Evolutionary conservation across 2,797 vertebrate species (phyloP).

Genomic region (Holocentrus rufus): DNA sequence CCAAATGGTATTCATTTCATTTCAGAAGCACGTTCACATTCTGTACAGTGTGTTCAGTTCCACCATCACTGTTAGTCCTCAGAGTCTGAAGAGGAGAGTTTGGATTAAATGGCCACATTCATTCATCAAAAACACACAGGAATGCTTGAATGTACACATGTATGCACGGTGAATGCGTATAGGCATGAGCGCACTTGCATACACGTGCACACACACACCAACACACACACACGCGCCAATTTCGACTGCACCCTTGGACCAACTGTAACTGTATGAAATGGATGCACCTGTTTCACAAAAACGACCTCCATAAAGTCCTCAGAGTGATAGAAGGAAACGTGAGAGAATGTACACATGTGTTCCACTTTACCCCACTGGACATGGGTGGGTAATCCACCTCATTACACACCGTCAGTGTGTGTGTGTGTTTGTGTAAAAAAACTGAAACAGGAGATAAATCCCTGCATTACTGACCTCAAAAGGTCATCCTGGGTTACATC

Average conservation of each 20-base stretch:
- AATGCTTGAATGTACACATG: neutral
- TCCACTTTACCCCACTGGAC: constrained; percentile 52
- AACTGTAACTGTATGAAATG: constrained; percentile 9
- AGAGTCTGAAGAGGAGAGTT: too few species aligned
- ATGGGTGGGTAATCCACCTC: constrained; percentile 43
- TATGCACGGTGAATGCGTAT: neutral
- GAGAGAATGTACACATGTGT: constrained; percentile 56
- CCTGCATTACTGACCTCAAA: constrained; percentile 36
- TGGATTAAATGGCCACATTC: neutral
- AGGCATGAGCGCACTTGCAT: neutral
- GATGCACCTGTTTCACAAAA: constrained; percentile 43
- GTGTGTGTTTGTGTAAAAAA: too few species aligned
- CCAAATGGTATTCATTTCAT: too few species aligned
- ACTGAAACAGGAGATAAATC: constrained; percentile 57
- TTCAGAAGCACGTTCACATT: too few species aligned
- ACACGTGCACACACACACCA: neutral
- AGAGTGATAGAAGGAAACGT: constrained; percentile 31
- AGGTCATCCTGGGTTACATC: constrained; percentile 51
- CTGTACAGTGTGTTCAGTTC: neutral
- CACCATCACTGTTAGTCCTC: neutral
- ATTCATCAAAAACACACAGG: neutral
- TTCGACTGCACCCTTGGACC: neutral
- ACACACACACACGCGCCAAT: neutral
- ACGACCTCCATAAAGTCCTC: constrained; percentile 34
- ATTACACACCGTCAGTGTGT: too few species aligned